Base-by-base conservation (phyloP, 1,140 invertebrate genomes). In the Neodiprion pinetum region DNA sequence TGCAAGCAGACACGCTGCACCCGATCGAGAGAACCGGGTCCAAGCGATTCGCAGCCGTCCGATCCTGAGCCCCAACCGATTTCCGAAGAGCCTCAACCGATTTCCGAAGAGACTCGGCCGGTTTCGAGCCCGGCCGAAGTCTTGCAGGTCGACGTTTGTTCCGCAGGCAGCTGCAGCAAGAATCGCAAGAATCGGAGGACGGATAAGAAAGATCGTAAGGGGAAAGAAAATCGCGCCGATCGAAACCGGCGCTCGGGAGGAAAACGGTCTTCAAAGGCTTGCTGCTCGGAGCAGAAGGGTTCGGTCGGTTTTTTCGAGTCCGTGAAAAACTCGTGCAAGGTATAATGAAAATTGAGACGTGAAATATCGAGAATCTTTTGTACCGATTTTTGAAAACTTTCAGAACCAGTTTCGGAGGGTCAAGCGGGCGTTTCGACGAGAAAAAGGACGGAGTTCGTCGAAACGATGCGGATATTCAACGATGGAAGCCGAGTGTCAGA, bases 331-430 rank as follows among this genome's bases (percentile, higher is more conserved):
- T 53, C 50, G 50, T 53, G n/a, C 50, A 53, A 53, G 50, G 50
- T 53, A 53, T 10, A 53, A 53, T 53, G n/a, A 21, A 53, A 10
- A n/a, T 53, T 53, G 50, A n/a, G n/a, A 53, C 50, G 0, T 21
- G 17, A 21, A 21, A 21, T 21, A 21, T 21, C 17, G 17, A 21
- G 17, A 21, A 21, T 21, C 17, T 21, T 21, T 21, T 21, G 17
- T 21, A 21, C 17, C 17, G 17, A 21, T 21, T 21, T 21, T 21
- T 21, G 17, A n/a, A 68, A 71, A 21, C 70, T 75, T 71, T 75
- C 68, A 75, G 47, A 47, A 61, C 74, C n/a, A 61, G 53, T 61
- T 11, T n/a, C 10, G n/a, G 10, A 11, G 53, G n/a, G 10, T 61
- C 67, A 69, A 21, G 23, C 12, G 23, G 23, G 11, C 23, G 23